Evolutionary conservation across 2,113 vertebrate genomes (phyloP), one percentile per base, ranked within the genome.

Genomic region (Setophaga coronata): DNA sequence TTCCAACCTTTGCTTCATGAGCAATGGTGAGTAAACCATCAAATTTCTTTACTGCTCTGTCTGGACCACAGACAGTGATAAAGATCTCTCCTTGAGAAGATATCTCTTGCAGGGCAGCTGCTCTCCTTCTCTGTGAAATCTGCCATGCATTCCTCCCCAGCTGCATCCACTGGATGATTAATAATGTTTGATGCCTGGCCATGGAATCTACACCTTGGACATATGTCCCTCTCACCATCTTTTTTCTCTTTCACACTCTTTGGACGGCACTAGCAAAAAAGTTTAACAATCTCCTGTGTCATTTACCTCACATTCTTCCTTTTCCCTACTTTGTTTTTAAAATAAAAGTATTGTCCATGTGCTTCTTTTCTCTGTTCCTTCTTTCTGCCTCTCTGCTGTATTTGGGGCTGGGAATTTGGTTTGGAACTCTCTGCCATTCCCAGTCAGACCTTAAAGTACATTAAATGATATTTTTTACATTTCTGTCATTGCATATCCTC

Each of bases 21-120:
- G 62, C 92, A 88, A 94, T 14, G 58, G 54, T 92, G 94, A 96
- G 53, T 92, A 82, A 96, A 92, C 45, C 50, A 70, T 21, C 3
- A 7, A n/a, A 57, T 73, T 89, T 70, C 58, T 82, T 90, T 88
- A 47, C 36, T 70, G 15, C 23, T 48, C 31, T 95, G 95, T 95
- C 96, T 97, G 82, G 85, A 88, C 79, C n/a, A 82, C 45, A 53
- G 62, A 54, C 48, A 50, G 40, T 36, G 90, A 95, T 94, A 96
- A 77, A 24, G 31, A 96, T 96, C 95, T 94, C n/a, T 57, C 31
- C 31, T 82, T 36, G 36, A 29, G 53, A 69, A 82, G 78, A 11
- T 65, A 53, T 16, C 50, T 85, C 57, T 82, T 54, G 24, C 36
- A 61, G 65, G 48, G 18, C 82, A 96, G 78, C 78, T 91, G 84